Conservation (phyloP, 2,113 vertebrate genomes). For the Vidua macroura region DNA sequence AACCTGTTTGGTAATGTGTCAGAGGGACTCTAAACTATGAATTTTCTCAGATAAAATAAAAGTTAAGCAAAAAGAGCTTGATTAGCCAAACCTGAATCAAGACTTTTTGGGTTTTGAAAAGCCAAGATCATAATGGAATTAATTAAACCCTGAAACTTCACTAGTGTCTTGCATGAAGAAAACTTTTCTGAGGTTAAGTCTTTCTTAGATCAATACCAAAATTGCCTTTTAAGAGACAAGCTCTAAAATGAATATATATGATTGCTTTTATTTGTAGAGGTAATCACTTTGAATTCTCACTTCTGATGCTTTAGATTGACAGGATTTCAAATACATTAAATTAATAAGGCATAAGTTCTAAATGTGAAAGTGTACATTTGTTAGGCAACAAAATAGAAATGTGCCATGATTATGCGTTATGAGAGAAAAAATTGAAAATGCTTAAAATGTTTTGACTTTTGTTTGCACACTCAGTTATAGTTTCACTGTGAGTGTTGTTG, state of each 20-base stretch:
- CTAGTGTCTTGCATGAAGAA: neutral
- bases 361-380: neutral
- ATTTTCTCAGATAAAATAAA: neutral
- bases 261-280: neutral
- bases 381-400: neutral
- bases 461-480: neutral
- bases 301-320: neutral
- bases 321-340: neutral
- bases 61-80: neutral
- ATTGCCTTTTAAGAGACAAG: neutral
- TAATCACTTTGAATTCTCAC: neutral
- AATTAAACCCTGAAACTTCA: neutral
- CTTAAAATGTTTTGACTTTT: neutral
- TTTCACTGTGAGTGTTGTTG: neutral
- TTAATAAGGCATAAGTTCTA: neutral
- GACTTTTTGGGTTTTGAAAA: neutral
- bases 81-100: neutral
- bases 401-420: neutral
- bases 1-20: neutral
- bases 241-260: neutral
- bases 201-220: neutral
- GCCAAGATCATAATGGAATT: neutral
- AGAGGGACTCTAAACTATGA: neutral
- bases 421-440: neutral
- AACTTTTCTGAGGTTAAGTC: neutral